Conservation (phyloP, 35 echinoderm and acorn worm species). For the Apostichopus japonicus region DNA sequence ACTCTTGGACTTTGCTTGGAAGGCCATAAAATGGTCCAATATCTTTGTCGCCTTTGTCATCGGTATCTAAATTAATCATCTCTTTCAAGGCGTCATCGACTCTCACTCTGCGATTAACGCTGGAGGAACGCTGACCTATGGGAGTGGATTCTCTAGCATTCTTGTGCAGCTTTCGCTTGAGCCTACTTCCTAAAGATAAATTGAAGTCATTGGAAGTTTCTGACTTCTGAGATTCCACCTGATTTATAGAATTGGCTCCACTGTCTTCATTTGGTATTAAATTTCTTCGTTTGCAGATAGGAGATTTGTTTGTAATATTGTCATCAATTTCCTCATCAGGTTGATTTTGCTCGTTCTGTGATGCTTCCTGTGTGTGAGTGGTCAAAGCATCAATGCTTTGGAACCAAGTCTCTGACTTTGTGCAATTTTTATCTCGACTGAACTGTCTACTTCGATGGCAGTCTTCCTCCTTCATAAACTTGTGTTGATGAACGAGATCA, state of each 20-base stretch:
- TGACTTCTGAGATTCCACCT: not conserved
- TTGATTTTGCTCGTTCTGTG: not conserved
- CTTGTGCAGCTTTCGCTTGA: slow-evolving; percentile 74
- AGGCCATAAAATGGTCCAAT: slow-evolving; percentile 94
- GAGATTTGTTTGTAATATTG: not conserved
- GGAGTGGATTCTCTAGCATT: slow-evolving; percentile 73
- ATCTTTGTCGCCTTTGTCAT: slow-evolving; percentile 56
- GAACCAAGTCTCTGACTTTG: not conserved
- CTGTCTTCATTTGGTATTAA: not conserved
- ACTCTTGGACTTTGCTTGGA: slow-evolving; percentile 74
- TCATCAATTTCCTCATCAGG: not conserved
- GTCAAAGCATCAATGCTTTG: not conserved
- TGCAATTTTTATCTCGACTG: not conserved
- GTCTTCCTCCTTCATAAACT: not conserved
- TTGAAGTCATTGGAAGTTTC: not conserved
- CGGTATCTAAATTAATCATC: slow-evolving; percentile 22
- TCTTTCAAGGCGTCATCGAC: slow-evolving; percentile 71
- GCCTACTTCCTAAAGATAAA: slow-evolving; percentile 40
- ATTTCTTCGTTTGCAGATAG: too few relatives aligned
- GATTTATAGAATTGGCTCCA: not conserved
- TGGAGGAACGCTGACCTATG: slow-evolving; percentile 4
- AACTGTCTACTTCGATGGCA: not conserved
- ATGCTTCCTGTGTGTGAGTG: not conserved
- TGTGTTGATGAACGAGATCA: not conserved
- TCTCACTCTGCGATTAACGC: slow-evolving; percentile 23